A percentile compares a stretch with the other conserved stretches of the same genome.
Evolutionary conservation across 2,888 invertebrate genomes (phyloP).

Genomic region (Cantharis rustica): DNA sequence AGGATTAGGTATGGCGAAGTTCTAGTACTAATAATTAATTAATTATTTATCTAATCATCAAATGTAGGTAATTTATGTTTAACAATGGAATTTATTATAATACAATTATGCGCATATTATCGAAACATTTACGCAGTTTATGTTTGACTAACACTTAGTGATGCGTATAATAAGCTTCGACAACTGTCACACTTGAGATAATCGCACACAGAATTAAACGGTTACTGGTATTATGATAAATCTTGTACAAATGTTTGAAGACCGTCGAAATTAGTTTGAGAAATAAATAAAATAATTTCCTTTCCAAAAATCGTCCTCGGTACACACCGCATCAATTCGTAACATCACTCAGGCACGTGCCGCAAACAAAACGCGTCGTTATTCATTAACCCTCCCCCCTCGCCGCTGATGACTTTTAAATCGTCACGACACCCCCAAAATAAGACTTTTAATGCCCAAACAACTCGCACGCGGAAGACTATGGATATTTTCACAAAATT

Average conservation of each 20-base stretch:
- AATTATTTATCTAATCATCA: not conserved
- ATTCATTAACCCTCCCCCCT: not conserved
- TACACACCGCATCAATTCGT: slow-evolving; percentile 35
- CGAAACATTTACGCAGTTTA: slow-evolving; percentile 41
- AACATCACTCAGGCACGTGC: slow-evolving; percentile 37
- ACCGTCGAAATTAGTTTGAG: not conserved
- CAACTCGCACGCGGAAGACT: not conserved
- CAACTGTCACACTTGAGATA: slow-evolving; percentile 40
- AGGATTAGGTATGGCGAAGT: not conserved
- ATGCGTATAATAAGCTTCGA: slow-evolving; percentile 51
- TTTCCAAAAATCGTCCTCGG: not conserved
- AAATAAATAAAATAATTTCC: not conserved
- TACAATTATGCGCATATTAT: slow-evolving; percentile 26
- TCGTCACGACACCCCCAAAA: not conserved
- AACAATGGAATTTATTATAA: slow-evolving; percentile 21
- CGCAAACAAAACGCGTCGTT: slow-evolving; percentile 4
- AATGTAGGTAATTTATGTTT: not conserved
- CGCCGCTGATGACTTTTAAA: slow-evolving; percentile 5
- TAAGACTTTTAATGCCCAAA: not conserved
- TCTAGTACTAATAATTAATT: not conserved
- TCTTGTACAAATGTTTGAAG: slow-evolving; percentile 3
- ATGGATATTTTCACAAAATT: not conserved
- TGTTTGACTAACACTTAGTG: slow-evolving; percentile 53
- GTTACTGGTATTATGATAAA: slow-evolving; percentile 9
- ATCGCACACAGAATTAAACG: slow-evolving; percentile 24